Evolutionary conservation across 2,113 vertebrate genomes (phyloP), one percentile per base, ranked within the genome.

Genomic region (Salvelinus fontinalis): DNA sequence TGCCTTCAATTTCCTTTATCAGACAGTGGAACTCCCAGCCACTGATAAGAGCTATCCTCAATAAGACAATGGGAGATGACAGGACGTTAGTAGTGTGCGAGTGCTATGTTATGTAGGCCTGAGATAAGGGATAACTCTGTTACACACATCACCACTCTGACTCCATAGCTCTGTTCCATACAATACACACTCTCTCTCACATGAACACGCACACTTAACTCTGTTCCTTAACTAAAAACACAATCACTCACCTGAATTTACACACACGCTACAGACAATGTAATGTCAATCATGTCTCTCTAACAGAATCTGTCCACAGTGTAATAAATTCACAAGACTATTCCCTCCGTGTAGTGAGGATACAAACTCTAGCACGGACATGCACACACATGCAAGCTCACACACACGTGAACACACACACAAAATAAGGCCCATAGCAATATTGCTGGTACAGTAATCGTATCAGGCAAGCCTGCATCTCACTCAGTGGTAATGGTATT

Each of bases 21-120:
- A 91, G 95, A 96, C 94, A 95, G 92, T 94, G 88, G 90, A 89
- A 92, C 89, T 93, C 91, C 92, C 92, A 85, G 92, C 88, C 92
- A 89, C 93, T 92, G 95, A 94, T 96, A 93, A 92, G 94, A 94
- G 83, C 93, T 95, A 95, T 93, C 95, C 94, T 83, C 29, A 68
- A 68, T 86, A 72, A 89, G 84, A 87, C 74, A 70, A 79, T 81
- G 82, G 71, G 44, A 31, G 76, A 82, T 81, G 83, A 90, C 83
- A 86, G 73, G 49, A 71, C 81, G 81, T 76, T 74, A 70, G 75
- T 78, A 71, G 81, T 81, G 80, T 79, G 80, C 85, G 84, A 85
- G 78, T 79, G 67, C 74, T 67, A 70, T 62, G 57, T 75, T 71
- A 81, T 79, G 76, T 62, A 62, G n/a, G 59, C 16, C 59, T 62